These are phyloP conservation scores for Lithophane semibrunnea DNA, from an alignment of 2,888 invertebrate species.

Conservation along the genomic window DNA sequence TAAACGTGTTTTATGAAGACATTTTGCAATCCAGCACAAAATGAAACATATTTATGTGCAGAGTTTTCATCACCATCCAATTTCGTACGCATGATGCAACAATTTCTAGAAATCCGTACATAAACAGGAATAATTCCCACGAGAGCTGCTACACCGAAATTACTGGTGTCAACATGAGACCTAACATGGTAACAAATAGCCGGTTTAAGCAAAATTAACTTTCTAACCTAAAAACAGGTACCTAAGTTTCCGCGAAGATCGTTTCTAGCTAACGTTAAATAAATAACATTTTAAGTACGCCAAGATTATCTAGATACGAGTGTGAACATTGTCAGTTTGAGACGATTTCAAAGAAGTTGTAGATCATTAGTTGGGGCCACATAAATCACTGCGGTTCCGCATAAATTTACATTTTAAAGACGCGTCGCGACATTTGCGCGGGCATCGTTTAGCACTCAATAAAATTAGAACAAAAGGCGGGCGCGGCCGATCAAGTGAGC, in stretches of 20 bases:
- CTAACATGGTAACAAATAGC: slow-evolving; percentile 63
- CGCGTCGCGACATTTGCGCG: slow-evolving; percentile 69
- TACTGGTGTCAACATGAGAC: slow-evolving; percentile 60
- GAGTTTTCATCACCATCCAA: slow-evolving; percentile 45
- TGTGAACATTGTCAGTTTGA: slow-evolving; percentile 72
- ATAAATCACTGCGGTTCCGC: slow-evolving; percentile 83
- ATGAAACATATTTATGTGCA: slow-evolving; percentile 55
- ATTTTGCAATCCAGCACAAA: slow-evolving; percentile 39
- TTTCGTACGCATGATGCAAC: slow-evolving; percentile 60
- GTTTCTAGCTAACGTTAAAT: slow-evolving; percentile 59
- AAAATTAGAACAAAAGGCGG: slow-evolving; percentile 83
- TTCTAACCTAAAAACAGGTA: slow-evolving; percentile 65
- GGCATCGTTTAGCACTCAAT: slow-evolving; percentile 79
- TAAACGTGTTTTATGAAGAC: slow-evolving; percentile 54
- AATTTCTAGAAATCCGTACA: slow-evolving; percentile 62
- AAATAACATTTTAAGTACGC: slow-evolving; percentile 66
- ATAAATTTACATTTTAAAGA: slow-evolving; percentile 86
- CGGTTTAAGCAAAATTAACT: slow-evolving; percentile 63
- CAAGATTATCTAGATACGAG: slow-evolving; percentile 64
- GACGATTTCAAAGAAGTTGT: slow-evolving; percentile 76
- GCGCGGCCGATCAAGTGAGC: slow-evolving; percentile 66
- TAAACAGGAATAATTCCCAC: slow-evolving; percentile 62
- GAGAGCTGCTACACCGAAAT: slow-evolving; percentile 52
- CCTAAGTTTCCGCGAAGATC: slow-evolving; percentile 51
- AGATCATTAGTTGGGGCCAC: slow-evolving; percentile 75